Evolutionary conservation across 2,888 invertebrate species (phyloP), one percentile per base, ranked within the genome.

Genomic region (Scaeva pyrastri): DNA sequence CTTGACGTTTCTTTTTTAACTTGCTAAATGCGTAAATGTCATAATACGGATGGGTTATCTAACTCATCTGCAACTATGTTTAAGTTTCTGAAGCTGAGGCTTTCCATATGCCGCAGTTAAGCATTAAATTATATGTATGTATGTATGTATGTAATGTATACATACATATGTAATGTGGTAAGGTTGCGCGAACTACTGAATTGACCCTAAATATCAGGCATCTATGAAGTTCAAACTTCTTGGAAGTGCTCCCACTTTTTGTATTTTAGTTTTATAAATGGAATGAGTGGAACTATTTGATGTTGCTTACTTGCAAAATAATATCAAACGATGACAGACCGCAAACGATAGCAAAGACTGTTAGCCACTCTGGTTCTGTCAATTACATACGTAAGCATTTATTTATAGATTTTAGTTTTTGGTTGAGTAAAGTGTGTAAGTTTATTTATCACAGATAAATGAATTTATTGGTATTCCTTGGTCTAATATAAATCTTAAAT

Each of bases 11-110:
- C 36, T 39, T 26, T 26, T 23, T 74, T n/a, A 41, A 14, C 55
- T 41, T 39, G 21, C 43, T 43, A 26, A 58, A 52, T 45, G 36
- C 68, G 80, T 50, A 16, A 71, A 52, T 76, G 75, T 75, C 80
- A 60, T 76, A 81, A 85, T 55, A 60, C 62, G 21, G 52, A 76
- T 75, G 66, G 71, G 72, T 85, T 76, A 72, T 70, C 79, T 71
- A 77, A 82, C 26, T 45, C 21, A 14, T 60, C 41, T 31, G 41
- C n/a, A 58, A 7, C 19, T 39, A 12, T 58, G 41, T 60, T 41
- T 60, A 60, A 39, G 21, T 8, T 41, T 41, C 5, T 16, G 45
- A 43, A 3, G 62, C 7, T 36, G 19, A 19, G 21, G 6, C 7
- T n/a, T n/a, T n/a, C n/a, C n/a, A 56, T 4, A 14, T 10, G 1